A percentile compares a stretch with the other conserved stretches of the same genome.
Evolutionary conservation across 1,140 invertebrate genomes (phyloP).

Genomic region (Camponotus floridanus): DNA sequence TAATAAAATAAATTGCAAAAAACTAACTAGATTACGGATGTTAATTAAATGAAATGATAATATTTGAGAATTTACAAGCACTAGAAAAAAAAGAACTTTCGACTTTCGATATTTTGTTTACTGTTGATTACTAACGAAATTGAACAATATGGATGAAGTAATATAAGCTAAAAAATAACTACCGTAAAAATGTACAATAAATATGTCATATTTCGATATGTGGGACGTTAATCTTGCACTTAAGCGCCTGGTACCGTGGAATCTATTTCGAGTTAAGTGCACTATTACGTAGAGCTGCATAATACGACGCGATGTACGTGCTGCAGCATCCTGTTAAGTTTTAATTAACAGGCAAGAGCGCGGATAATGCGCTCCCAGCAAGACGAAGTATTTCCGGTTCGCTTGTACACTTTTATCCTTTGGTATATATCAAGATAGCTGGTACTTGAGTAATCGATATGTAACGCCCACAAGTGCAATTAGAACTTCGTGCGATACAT

Average conservation of each 20-base stretch:
- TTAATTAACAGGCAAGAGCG: constrained; percentile 53
- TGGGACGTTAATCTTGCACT: constrained; percentile 27
- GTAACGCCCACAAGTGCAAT: constrained; percentile 1
- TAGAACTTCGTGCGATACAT: constrained; percentile 21
- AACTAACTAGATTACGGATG: background rate
- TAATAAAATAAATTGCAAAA: background rate
- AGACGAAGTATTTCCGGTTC: constrained; percentile 51
- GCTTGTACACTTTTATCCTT: constrained; percentile 25
- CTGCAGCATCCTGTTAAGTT: constrained; percentile 56
- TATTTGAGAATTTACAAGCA: background rate
- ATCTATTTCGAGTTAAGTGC: constrained; percentile 57
- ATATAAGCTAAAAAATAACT: background rate
- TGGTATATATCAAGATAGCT: background rate
- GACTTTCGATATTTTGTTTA: background rate
- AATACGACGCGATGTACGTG: constrained; percentile 50
- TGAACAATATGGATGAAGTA: background rate
- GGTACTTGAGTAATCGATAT: constrained; percentile 21
- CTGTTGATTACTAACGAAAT: background rate
- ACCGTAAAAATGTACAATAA: constrained; percentile 22
- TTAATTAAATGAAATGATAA: background rate
- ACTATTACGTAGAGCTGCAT: constrained; percentile 51
- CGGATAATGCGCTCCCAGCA: constrained; percentile 37
- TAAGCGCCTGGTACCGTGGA: constrained; percentile 28
- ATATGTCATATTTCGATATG: constrained; percentile 17
- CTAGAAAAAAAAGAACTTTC: background rate